Evolutionary conservation across 2,888 invertebrate species (phyloP).

Genomic region (Caenorhabditis uteleia): DNA sequence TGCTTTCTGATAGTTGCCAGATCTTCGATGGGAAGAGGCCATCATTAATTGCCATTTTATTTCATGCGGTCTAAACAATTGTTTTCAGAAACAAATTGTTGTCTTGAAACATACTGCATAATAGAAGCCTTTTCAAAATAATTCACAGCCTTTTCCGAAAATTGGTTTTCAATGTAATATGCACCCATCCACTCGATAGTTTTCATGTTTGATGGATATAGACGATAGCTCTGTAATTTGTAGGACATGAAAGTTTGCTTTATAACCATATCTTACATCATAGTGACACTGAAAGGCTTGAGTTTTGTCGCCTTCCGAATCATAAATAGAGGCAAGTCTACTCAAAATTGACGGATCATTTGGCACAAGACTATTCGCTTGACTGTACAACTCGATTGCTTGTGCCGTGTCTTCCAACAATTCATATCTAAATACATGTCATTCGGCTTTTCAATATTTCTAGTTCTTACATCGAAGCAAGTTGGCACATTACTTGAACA

Average conservation of each 20-base stretch:
- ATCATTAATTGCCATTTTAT: slow-evolving; percentile 86
- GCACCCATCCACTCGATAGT: slow-evolving; percentile 88
- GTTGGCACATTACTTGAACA: slow-evolving; percentile 81
- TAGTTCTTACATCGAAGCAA: slow-evolving; percentile 77
- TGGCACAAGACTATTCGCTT: slow-evolving; percentile 81
- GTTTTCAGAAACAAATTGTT: neutral
- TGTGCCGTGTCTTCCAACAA: slow-evolving; percentile 75
- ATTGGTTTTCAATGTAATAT: slow-evolving; percentile 86
- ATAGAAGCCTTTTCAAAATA: slow-evolving; percentile 84
- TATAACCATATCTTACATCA: slow-evolving; percentile 77
- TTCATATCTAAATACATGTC: slow-evolving; percentile 74
- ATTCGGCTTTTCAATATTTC: neutral
- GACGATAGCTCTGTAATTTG: slow-evolving; percentile 76
- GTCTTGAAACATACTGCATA: slow-evolving; percentile 74
- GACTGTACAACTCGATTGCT: slow-evolving; percentile 73
- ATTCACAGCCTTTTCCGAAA: slow-evolving; percentile 83
- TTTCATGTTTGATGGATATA: slow-evolving; percentile 79
- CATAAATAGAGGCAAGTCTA: slow-evolving; percentile 87
- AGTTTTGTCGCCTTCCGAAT: slow-evolving; percentile 87
- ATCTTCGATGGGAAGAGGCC: slow-evolving; percentile 78
- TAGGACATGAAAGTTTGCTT: neutral
- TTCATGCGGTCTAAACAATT: slow-evolving; percentile 76
- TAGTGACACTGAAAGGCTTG: slow-evolving; percentile 85
- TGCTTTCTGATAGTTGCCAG: slow-evolving; percentile 85
- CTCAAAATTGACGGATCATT: slow-evolving; percentile 88